Evolutionary conservation across 2,113 vertebrate species (phyloP).

Genomic region (Cebus imitator): DNA sequence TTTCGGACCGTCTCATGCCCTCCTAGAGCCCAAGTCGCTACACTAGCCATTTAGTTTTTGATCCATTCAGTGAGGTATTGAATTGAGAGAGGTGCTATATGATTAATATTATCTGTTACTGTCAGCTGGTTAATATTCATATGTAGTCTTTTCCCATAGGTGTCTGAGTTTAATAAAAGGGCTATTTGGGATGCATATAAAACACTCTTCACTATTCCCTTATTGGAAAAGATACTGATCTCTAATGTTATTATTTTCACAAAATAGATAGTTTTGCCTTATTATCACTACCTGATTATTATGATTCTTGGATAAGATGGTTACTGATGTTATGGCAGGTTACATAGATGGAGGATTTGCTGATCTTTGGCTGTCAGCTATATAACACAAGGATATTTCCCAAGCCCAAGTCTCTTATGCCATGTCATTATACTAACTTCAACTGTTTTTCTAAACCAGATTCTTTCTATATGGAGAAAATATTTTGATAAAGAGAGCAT

Average conservation of each 20-base stretch:
- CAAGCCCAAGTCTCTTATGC: not conserved
- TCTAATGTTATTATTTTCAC: not conserved
- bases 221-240: not conserved
- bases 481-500: conserved; percentile 35
- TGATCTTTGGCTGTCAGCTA: not conserved
- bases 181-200: not conserved
- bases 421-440: not conserved
- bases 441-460: conserved; percentile 13
- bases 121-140: not conserved
- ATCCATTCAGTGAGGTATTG: not conserved
- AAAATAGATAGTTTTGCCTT: not conserved
- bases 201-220: not conserved
- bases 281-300: not conserved
- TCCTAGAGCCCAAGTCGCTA: not conserved
- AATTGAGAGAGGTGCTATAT: not conserved
- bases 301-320: not conserved
- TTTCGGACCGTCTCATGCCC: not conserved
- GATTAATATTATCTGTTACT: not conserved
- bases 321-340: not conserved
- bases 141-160: not conserved
- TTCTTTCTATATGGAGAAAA: not conserved
- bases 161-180: not conserved
- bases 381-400: not conserved
- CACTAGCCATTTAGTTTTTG: not conserved
- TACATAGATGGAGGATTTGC: not conserved